Base-by-base conservation (phyloP, 64 coral and sea anemone genomes). In the Porites australiensis region DNA sequence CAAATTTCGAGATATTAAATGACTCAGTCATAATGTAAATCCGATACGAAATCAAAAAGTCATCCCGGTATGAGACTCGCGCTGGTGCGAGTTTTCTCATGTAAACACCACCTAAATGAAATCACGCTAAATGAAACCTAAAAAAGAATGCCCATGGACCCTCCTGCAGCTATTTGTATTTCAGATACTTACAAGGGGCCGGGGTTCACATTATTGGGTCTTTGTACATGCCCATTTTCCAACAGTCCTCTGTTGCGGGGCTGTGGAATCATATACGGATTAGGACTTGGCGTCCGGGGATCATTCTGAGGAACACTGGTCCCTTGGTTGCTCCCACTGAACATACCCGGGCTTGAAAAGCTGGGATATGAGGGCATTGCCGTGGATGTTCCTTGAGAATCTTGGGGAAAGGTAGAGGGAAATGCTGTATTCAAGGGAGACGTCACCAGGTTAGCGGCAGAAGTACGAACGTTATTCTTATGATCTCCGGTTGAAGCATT, bases 121-220 rank as follows among this genome's bases (percentile, higher is more conserved):
- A 37, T 37, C 27, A 37, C 27, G 0, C 27, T 37, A 37, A 37
- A 37, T 37, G 27, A 37, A 37, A 37, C 27, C 27, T 37, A 37
- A 37, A 37, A 37, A 37, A 37, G 27, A 37, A 37, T 1, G 27
- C 27, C 27, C 27, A 37, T 37, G 27, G 27, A 37, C 27, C 27
- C 27, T 37, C 0, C 27, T 37, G 27, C 27, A 37, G 27, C 27
- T 37, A 37, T 37, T 37, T 37, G 27, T 37, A 37, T 37, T 37
- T 37, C 27, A 37, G 27, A 37, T 37, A 97, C 95, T 97, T 79
- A 97, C 95, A 97, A 46, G 37, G 95, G 95, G 12, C 80, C 89
- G 5, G 90, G 66, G 68, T 79, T 60, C 64, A 74, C 19, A 37
- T 80, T 92, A 27, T 90, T 87, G 14, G 12, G 55, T 5, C 81